These are phyloP conservation scores for Epinephelus fuscoguttatus DNA, from an alignment of 2,113 vertebrate species.

Conservation along the genomic window DNA sequence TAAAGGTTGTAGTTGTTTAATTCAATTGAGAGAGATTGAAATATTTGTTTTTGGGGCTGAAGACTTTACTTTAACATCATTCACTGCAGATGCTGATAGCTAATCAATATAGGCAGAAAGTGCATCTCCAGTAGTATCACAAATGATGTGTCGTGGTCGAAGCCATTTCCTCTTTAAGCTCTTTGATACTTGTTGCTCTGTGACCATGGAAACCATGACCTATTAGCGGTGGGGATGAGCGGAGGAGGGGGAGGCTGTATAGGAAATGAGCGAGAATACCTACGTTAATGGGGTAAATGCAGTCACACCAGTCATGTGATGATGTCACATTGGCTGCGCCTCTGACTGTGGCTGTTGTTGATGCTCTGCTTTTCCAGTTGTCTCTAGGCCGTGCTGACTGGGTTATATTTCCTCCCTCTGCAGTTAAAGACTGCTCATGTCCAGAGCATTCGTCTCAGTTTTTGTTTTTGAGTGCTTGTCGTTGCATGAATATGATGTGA, in stretches of 20 bases:
- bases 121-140: slow-evolving; percentile 1
- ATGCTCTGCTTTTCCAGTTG: neutral
- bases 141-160: slow-evolving; percentile 5
- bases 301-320: slow-evolving; percentile 75
- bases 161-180: slow-evolving; percentile 42
- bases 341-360: slow-evolving; percentile 61
- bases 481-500: slow-evolving; percentile 13
- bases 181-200: slow-evolving; percentile 47
- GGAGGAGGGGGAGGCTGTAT: neutral
- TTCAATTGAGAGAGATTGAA: neutral
- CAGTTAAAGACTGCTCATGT: neutral
- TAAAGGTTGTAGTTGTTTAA: neutral
- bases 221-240: neutral
- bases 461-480: slow-evolving; percentile 2
- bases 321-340: slow-evolving; percentile 63
- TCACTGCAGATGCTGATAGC: neutral
- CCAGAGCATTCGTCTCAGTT: slow-evolving; percentile 7
- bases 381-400: slow-evolving; percentile 4
- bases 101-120: slow-evolving; percentile 11
- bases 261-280: slow-evolving; percentile 41
- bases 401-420: neutral
- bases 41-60: neutral
- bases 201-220: slow-evolving; percentile 59
- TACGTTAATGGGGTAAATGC: slow-evolving; percentile 67
- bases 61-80: neutral